These are phyloP conservation scores for Tenthredo scrophulariae DNA, from an alignment of 2,888 invertebrate species.

Conservation along the genomic window DNA sequence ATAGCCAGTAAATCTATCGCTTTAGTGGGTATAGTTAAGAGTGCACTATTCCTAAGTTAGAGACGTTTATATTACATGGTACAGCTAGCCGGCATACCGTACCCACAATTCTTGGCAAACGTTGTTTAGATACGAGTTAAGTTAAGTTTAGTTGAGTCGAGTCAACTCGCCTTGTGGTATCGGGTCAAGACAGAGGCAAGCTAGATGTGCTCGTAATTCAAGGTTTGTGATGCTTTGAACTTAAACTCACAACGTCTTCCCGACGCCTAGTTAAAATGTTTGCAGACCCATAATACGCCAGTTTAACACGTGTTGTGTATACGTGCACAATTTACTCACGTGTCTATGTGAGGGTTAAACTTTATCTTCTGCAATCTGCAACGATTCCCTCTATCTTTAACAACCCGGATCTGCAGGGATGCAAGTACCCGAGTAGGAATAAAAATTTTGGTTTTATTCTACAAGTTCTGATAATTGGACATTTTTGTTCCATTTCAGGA, in stretches of 20 bases:
- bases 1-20: constrained; percentile 26
- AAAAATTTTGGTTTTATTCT: neutral
- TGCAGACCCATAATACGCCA: neutral
- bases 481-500: neutral
- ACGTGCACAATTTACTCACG: neutral
- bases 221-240: neutral
- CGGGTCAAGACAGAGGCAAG: constrained; percentile 1
- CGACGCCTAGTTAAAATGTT: neutral
- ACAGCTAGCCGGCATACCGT: neutral
- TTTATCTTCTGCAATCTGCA: neutral
- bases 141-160: neutral
- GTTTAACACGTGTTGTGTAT: neutral
- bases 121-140: constrained; percentile 11
- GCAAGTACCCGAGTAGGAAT: neutral
- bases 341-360: neutral
- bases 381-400: neutral
- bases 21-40: constrained; percentile 1
- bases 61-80: neutral
- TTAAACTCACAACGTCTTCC: neutral
- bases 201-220: constrained; percentile 37
- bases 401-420: neutral
- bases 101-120: constrained; percentile 18
- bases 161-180: neutral
- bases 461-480: neutral
- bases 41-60: neutral